A percentile compares a stretch with the other conserved stretches of the same genome.
Conservation (phyloP, 2,888 invertebrate genomes). For the Lamellibrachia columna region DNA sequence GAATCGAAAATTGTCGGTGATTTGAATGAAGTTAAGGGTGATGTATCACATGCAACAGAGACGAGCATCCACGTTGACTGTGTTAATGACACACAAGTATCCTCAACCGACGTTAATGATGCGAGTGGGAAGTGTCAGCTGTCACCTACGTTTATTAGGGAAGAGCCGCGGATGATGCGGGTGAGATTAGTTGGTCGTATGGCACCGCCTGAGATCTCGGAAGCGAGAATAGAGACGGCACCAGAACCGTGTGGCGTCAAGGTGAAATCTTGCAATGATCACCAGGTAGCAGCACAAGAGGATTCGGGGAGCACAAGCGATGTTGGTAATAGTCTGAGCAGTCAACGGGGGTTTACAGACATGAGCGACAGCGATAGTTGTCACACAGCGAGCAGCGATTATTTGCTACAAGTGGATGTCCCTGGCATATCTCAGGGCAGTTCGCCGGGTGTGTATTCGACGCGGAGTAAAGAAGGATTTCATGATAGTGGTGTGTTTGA, state of each 20-base stretch:
- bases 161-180: neutral
- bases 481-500: constrained; percentile 30
- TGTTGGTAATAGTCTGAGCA: neutral
- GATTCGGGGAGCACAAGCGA: neutral
- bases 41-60: neutral
- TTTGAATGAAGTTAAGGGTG: neutral
- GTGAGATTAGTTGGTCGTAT: constrained; percentile 14
- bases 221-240: neutral
- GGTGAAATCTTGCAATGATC: neutral
- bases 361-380: neutral
- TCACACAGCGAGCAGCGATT: neutral
- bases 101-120: neutral
- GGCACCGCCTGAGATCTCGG: neutral
- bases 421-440: neutral
- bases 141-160: neutral
- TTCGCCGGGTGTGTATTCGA: neutral
- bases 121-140: constrained; percentile 1
- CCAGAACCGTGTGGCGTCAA: neutral
- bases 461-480: neutral
- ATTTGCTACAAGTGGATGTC: neutral
- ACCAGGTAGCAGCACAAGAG: neutral
- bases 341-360: neutral
- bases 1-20: neutral
- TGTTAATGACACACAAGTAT: neutral
- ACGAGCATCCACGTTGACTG: neutral